A percentile compares a stretch with the other conserved stretches of the same genome.
Conservation (phyloP, 2,113 vertebrate species). For the Puffinus mauretanicus region DNA sequence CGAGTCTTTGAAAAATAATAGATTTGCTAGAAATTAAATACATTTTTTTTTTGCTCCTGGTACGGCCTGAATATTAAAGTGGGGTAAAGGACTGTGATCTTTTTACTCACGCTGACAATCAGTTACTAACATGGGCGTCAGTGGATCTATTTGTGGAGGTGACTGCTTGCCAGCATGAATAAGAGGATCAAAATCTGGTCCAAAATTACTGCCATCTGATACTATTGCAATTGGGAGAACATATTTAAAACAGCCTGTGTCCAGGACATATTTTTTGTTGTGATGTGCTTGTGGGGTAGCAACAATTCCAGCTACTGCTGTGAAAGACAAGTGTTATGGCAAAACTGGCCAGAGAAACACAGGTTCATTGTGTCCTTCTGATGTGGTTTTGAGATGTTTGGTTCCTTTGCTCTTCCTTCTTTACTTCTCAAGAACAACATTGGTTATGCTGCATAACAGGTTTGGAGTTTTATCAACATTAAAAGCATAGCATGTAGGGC, state of each 20-base stretch:
- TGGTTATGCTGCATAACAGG: neutral
- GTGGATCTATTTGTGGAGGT: conserved; percentile 49
- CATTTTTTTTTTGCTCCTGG: neutral
- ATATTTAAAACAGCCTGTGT: conserved; percentile 30
- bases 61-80: neutral
- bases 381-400: neutral
- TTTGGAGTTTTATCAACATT: neutral
- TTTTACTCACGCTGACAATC: conserved; percentile 30
- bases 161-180: conserved; percentile 36
- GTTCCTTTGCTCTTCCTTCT: neutral
- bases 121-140: conserved; percentile 16
- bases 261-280: conserved; percentile 8
- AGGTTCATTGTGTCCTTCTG: neutral
- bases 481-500: neutral
- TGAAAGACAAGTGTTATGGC: neutral
- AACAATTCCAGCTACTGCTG: neutral
- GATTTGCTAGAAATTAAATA: neutral
- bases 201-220: conserved; percentile 55
- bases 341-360: neutral
- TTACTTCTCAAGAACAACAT: neutral
- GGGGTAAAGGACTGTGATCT: conserved; percentile 6
- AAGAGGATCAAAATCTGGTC: conserved; percentile 56
- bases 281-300: neutral
- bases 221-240: conserved; percentile 40
- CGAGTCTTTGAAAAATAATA: neutral